Percentiles rank a stretch among this genome's conserved stretches.
These are phyloP conservation scores for Drosophila atroscutellata DNA, from an alignment of 2,888 invertebrate genomes.

Conservation along the genomic window DNA sequence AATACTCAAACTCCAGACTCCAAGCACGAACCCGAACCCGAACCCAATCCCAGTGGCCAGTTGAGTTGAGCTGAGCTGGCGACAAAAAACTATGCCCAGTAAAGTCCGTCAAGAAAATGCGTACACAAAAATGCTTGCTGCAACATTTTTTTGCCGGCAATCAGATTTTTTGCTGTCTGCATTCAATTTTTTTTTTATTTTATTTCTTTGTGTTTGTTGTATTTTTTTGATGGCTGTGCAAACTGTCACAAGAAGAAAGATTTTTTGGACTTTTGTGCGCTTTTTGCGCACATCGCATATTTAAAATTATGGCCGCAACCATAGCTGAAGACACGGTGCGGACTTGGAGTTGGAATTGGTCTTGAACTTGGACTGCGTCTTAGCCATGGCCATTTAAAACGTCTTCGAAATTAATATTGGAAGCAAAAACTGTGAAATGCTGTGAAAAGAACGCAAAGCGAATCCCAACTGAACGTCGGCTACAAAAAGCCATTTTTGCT, in stretches of 20 bases:
- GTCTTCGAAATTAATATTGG: slow-evolving; percentile 80
- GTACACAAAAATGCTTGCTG: slow-evolving; percentile 69
- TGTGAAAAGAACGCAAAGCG: slow-evolving; percentile 75
- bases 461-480: slow-evolving; percentile 48
- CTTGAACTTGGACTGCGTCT: slow-evolving; percentile 51
- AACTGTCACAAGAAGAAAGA: slow-evolving; percentile 67
- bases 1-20: slow-evolving; percentile 9
- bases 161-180: slow-evolving; percentile 50
- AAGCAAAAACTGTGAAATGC: slow-evolving; percentile 74
- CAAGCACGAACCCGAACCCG: not conserved
- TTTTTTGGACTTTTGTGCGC: slow-evolving; percentile 36
- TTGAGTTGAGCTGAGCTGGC: slow-evolving; percentile 29
- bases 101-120: slow-evolving; percentile 60
- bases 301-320: slow-evolving; percentile 67
- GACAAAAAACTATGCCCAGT: slow-evolving; percentile 52
- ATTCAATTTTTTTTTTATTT: slow-evolving; percentile 32
- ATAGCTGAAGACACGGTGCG: slow-evolving; percentile 29
- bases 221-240: slow-evolving; percentile 20
- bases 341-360: slow-evolving; percentile 28
- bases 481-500: slow-evolving; percentile 67
- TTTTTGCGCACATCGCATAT: slow-evolving; percentile 60
- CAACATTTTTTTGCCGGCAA: slow-evolving; percentile 62
- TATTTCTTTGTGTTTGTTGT: slow-evolving; percentile 14
- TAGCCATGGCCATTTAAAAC: slow-evolving; percentile 77
- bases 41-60: slow-evolving; percentile 11